Base-by-base conservation (phyloP, 2,113 vertebrate genomes). In the Thoracochromis brauschi region DNA sequence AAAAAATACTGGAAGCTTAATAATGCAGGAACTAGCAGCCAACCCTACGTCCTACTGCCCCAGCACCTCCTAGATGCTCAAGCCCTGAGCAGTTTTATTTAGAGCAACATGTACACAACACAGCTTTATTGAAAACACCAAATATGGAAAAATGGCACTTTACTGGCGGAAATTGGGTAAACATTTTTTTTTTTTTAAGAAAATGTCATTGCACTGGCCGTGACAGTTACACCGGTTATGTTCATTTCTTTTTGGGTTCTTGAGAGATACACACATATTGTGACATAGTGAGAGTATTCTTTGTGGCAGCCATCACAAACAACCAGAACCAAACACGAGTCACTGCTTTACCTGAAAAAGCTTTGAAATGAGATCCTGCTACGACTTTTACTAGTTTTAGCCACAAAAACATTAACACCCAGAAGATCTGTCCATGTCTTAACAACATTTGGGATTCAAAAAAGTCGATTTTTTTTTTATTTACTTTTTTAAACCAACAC, bases 381-480 rank as follows among this genome's bases (percentile, higher is more conserved):
- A 3, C 0, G 2, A 78, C 16, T 31, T 49, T 31, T 12, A 49
- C 45, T 78, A 13, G 42, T 78, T 78, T 78, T 78, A 31, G 26
- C 42, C 26, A 78, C 7, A 78, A 3, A 49, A 78, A 78, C 31
- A 78, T 78, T 19, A 78, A 49, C 16, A 78, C 16, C 45, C 7
- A 78, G 71, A 49, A 17, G 2, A 75, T 19, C 42, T 47, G 29
- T 31, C 45, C 9, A 78, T 31, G 71, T 29, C 42, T 19, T 47
- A 45, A 47, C 40, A 26, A 71, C 65, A 71, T 42, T 71, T 71
- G 35, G 35, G 35, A 68, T 68, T 68, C 60, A 65, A 65, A 35
- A 35, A 38, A 38, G 60, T 38, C 2, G 0, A n/a, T 38, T 35
- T 60, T 10, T 51, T 9, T 33, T 2, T 1, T 0, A 68, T 71